Evolutionary conservation across 2,888 invertebrate genomes (phyloP).

Genomic region (Orthosia cruda): DNA sequence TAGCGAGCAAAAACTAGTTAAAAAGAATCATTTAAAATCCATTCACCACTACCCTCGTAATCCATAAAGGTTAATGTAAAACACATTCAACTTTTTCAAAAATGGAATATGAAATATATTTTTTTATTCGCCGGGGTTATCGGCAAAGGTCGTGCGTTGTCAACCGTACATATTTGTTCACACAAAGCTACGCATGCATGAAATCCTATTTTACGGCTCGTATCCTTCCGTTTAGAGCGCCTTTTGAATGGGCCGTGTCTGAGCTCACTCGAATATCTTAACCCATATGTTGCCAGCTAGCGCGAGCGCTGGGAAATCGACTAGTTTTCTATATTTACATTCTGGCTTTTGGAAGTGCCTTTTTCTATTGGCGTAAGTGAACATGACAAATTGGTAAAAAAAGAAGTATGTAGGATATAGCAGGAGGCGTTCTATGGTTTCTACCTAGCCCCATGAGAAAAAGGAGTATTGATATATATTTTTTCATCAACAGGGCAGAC

Average conservation of each 20-base stretch:
- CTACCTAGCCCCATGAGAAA: no score
- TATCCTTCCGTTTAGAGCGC: constrained; percentile 89
- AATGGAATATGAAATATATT: constrained; percentile 77
- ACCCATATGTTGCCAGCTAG: constrained; percentile 77
- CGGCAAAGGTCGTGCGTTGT: constrained; percentile 88
- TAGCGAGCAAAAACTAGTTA: not conserved
- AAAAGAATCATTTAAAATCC: constrained; percentile 27
- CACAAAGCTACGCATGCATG: constrained; percentile 90
- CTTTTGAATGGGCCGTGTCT: constrained; percentile 89
- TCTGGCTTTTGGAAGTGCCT: constrained; percentile 38
- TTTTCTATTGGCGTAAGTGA: constrained; percentile 1
- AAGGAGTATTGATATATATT: no score
- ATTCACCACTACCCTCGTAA: constrained; percentile 21
- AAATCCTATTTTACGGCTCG: constrained; percentile 91
- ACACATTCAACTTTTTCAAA: constrained; percentile 50
- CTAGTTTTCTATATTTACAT: constrained; percentile 67
- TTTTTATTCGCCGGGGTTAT: constrained; percentile 81
- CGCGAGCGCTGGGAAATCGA: constrained; percentile 76
- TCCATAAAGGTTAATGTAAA: constrained; percentile 39
- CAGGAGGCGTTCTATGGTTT: no score
- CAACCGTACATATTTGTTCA: constrained; percentile 91
- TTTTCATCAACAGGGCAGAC: no score
- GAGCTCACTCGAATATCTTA: constrained; percentile 86
- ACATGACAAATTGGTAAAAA: no score
- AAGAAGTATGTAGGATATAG: no score